Evolutionary conservation across 2,113 vertebrate genomes (phyloP), one percentile per base, ranked within the genome.

Genomic region (Myotis brandtii): DNA sequence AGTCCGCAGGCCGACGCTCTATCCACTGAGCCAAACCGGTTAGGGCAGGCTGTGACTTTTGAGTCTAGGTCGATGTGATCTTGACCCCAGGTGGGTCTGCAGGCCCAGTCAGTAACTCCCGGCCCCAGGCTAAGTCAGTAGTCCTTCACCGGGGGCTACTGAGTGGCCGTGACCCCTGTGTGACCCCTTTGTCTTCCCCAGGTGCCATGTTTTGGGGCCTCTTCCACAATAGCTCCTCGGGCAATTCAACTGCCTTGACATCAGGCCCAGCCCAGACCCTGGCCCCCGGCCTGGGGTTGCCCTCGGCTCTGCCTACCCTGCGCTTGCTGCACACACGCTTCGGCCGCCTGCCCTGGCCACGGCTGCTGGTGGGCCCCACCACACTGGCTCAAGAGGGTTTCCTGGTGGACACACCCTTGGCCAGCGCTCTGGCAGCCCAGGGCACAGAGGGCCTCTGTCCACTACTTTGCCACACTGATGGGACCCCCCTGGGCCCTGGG

Each of bases 321-420:
- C 76, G 7, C 30, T 32, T 96, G 20, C 96, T 98, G 9, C 98
- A 98, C 17, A 48, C 66, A 13, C 88, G 5, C 21, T 96, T 97
- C 0, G 98, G 98, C n/a, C 82, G 0, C 56, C 95, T 97, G 69
- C 92, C 97, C 66, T 98, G 98, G 98, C 37, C 97, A 6, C 89
- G 16, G 13, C 96, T 99, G 76, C 95, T 98, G 3, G 2, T 7
- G 37, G 96, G 94, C 3, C 91, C 96, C 8, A 69, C 73, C 37
- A 0, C 6, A 1, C 92, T 98, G 37, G 98, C 97, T 75, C 93
- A 95, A 50, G 43, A 97, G 2, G 98, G 98, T 20, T 98, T 99
- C 79, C 25, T 52, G 30, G 90, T 98, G 48, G 98, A 98, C 9
- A 11, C 59, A 7, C 21, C 91, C 66, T 96, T 98, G 66, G 97